Evolutionary conservation across 2,888 invertebrate species (phyloP), one percentile per base, ranked within the genome.

Genomic region (Cephus nigrinus): DNA sequence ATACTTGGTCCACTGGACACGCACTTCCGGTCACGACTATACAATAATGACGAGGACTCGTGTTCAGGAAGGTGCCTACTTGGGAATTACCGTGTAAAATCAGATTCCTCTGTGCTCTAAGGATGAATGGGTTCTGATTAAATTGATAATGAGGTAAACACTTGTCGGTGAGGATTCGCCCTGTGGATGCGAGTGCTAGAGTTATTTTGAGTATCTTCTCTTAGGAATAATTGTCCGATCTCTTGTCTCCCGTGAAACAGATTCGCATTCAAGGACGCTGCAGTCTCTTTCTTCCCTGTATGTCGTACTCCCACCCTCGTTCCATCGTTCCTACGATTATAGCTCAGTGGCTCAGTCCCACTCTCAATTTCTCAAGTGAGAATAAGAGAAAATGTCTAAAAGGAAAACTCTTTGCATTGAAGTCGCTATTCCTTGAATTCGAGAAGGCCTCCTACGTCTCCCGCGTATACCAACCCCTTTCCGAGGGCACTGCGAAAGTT

Each of bases 1-100:
- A 85, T 83, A 84, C 86, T 80, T 84, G 85, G 85, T 86, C 86
- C 85, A 86, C 82, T 88, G 87, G 86, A 81, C 86, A 88, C 87
- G 86, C 82, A 81, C 84, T 88, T 88, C 88, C 88, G 86, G 87
- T 83, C 81, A 55, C 55, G 55, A 55, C 23, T 55, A 55, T 55
- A 55, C 55, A 55, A 55, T 55, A 23, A 55, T 23, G 23, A 55
- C 55, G 55, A 55, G 55, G 55, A 55, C 55, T 55, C 55, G 55
- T 55, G 55, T 55, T 55, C 55, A 55, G 55, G 55, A 55, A 55
- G 55, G 55, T 55, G 55, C 23, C 55, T 55, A 23, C 55, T 55
- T 23, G 55, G 55, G 55, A 23, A 55, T 55, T 55, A 55, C 55
- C 23, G 23, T 55, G 55, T 55, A 55, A 55, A 55, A 55, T 23